Conservation (phyloP, 2,797 vertebrate species). For the Atherinosoma microstoma region DNA sequence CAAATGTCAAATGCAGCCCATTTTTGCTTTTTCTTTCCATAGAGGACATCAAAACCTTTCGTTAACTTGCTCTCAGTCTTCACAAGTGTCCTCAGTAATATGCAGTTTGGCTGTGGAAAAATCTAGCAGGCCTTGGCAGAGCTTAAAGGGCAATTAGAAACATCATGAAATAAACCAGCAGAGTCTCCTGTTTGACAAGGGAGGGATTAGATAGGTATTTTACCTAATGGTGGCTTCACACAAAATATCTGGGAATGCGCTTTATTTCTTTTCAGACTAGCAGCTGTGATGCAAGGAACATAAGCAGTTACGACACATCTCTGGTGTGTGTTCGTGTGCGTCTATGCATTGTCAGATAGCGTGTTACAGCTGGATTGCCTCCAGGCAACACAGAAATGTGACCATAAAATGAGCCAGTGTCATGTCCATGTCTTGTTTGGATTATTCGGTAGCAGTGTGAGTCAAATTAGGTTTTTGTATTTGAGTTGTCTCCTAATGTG, state of each 20-base stretch:
- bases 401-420: conserved; percentile 34
- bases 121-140: conserved; percentile 49
- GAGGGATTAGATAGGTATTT: conserved; percentile 36
- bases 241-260: not conserved
- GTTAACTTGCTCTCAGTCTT: conserved; percentile 14
- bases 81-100: conserved; percentile 22
- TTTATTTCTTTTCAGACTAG: not conserved
- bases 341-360: not conserved
- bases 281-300: not conserved
- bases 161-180: conserved; percentile 65
- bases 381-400: conserved; percentile 44
- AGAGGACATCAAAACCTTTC: conserved; percentile 1
- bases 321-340: not conserved
- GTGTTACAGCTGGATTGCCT: conserved; percentile 27
- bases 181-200: conserved; percentile 62
- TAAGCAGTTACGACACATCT: not conserved
- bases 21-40: not conserved
- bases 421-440: conserved; percentile 26
- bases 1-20: not conserved
- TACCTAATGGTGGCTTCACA: conserved; percentile 13
- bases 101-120: conserved; percentile 48
- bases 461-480: conserved; percentile 56
- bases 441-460: conserved; percentile 25
- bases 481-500: conserved; percentile 40
- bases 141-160: conserved; percentile 56